Conservation (phyloP, 2,113 vertebrate species). For the Dermatemys mawii region DNA sequence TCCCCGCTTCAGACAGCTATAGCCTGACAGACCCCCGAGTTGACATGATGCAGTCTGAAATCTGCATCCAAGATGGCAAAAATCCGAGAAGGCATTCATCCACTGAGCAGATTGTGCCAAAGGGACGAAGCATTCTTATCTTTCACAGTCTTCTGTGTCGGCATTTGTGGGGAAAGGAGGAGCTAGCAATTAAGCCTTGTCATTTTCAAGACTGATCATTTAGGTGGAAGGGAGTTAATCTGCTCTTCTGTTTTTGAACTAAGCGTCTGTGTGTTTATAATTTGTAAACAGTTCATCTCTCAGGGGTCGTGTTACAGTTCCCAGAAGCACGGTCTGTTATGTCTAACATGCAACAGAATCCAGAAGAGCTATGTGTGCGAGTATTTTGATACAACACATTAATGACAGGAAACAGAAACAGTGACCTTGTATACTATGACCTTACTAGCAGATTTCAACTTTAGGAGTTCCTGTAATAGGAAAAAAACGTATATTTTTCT, state of each 20-base stretch:
- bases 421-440: conserved; percentile 18
- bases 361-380: conserved; percentile 50
- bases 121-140: conserved; percentile 64
- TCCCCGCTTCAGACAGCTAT: conserved; percentile 39
- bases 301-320: conserved; percentile 86
- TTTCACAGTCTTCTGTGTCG: not conserved
- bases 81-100: conserved; percentile 34
- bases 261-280: conserved; percentile 79
- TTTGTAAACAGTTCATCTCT: conserved; percentile 86
- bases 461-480: not conserved
- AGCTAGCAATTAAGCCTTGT: conserved; percentile 81
- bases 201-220: conserved; percentile 83
- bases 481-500: conserved; percentile 19
- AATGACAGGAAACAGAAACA: conserved; percentile 57
- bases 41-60: conserved; percentile 34
- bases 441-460: conserved; percentile 24
- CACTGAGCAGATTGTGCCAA: not conserved
- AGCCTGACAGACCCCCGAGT: conserved; percentile 69
- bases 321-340: conserved; percentile 87
- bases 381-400: conserved; percentile 23
- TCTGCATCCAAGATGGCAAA: conserved; percentile 44
- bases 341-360: conserved; percentile 82
- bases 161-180: conserved; percentile 22
- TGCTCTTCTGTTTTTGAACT: conserved; percentile 73
- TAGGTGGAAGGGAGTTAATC: conserved; percentile 81